Evolutionary conservation across 2,797 vertebrate genomes (phyloP).

Genomic region (Garrulus glandarius): DNA sequence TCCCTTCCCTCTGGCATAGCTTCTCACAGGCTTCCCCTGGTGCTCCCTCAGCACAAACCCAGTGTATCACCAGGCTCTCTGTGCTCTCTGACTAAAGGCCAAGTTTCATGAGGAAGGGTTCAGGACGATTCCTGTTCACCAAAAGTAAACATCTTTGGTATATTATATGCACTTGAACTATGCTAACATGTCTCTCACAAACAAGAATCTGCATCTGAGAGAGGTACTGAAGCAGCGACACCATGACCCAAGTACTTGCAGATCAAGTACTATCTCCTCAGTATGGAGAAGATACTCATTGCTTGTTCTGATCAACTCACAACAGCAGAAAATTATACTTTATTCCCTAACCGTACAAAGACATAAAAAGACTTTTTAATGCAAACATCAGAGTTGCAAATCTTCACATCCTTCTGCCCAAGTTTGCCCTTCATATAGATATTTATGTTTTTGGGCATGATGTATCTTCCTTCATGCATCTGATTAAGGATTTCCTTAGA

Average conservation of each 20-base stretch:
- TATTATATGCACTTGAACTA: background rate
- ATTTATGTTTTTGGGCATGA: background rate
- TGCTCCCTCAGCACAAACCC: background rate
- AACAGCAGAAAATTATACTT: background rate
- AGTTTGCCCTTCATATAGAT: background rate
- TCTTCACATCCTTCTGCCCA: background rate
- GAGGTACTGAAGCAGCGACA: background rate
- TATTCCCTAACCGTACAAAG: background rate
- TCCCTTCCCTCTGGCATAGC: background rate
- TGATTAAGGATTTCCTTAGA: slow-evolving; percentile 2
- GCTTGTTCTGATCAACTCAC: background rate
- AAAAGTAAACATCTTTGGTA: background rate
- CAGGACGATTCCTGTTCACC: background rate
- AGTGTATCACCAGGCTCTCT: background rate
- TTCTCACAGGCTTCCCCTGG: background rate
- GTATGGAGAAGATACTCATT: background rate
- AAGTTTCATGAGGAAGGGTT: background rate
- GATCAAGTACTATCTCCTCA: background rate
- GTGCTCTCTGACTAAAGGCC: background rate
- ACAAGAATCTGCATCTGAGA: background rate
- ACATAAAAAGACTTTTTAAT: background rate
- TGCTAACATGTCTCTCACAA: fast-evolving
- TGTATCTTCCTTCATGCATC: background rate
- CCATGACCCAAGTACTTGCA: background rate
- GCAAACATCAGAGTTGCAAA: background rate